Evolutionary conservation across 2,113 vertebrate genomes (phyloP), one percentile per base, ranked within the genome.

Genomic region (Chamaea fasciata): DNA sequence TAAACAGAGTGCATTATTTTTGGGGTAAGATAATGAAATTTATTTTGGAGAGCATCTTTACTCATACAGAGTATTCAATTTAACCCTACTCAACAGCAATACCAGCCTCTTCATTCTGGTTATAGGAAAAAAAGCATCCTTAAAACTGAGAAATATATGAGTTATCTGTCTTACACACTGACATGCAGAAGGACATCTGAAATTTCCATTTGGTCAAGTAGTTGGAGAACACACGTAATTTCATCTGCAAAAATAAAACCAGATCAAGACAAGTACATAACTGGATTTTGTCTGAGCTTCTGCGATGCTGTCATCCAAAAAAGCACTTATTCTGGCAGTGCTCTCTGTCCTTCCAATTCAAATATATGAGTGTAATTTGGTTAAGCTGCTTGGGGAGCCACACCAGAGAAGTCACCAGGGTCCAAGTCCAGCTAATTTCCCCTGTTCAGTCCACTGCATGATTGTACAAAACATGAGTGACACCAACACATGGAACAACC

Each of bases 121-220:
- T 60, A 75, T 3, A 64, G 33, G 11, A 33, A 60, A 49, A 49
- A 68, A 92, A 56, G 7, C 5, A 56, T 42, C 41, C n/a, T 60
- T 60, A 37, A 49, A 76, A 77, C 28, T 28, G 59, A 59, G 33
- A 83, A 73, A 62, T 11, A 49, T 2, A 4, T 1, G 5, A 60
- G 12, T 73, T 81, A 42, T 13, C 42, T 74, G 68, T 26, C 64
- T 84, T 23, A 23, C 8, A 53, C 50, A 69, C 9, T 15, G 11
- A 71, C 13, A 28, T 0, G 0, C 0, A 80, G 44, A 85, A 73
- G 11, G 35, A 13, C 3, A 77, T 6, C 15, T 3, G 15, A 83
- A 77, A 83, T n/a, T 42, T 77, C 13, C 46, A 41, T 73, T 90
- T 59, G 41, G 41, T 49, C 50, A 81, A 83, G 39, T 20, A 80